Conservation (phyloP, 2,797 vertebrate species). For the Gastrophryne carolinensis region DNA sequence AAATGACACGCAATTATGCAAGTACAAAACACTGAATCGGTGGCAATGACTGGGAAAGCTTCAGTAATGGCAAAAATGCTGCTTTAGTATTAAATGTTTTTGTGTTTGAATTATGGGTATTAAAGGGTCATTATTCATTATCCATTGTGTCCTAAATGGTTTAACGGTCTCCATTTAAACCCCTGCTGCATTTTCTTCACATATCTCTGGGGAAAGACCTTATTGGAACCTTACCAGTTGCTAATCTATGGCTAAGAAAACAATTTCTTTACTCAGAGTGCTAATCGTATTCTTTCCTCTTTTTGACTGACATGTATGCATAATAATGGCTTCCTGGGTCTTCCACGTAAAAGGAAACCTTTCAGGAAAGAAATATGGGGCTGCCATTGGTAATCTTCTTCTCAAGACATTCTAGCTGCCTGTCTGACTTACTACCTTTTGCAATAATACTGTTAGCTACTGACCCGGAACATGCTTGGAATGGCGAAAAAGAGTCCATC, state of each 20-base stretch:
- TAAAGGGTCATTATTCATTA: constrained; percentile 43
- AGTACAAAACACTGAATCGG: neutral
- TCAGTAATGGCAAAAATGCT: neutral
- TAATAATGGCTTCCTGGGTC: too few relatives aligned
- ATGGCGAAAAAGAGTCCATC: too few relatives aligned
- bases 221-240: constrained; percentile 1
- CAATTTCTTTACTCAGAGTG: constrained; percentile 27
- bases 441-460: too few relatives aligned
- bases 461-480: too few relatives aligned
- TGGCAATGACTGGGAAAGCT: neutral
- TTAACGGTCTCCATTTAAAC: constrained; percentile 33
- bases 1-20: constrained; percentile 20
- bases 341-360: too few relatives aligned
- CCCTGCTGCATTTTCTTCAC: constrained; percentile 3
- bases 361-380: too few relatives aligned
- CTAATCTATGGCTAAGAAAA: constrained; percentile 16
- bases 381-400: too few relatives aligned
- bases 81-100: constrained; percentile 1
- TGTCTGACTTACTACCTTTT: too few relatives aligned
- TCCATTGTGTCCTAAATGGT: constrained; percentile 24
- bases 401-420: too few relatives aligned
- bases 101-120: constrained; percentile 26
- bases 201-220: constrained; percentile 13
- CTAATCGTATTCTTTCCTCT: constrained; percentile 25
- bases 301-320: constrained; percentile 2